Percentiles rank a stretch among this genome's conserved stretches.
These are phyloP conservation scores for Elachura formosa DNA, from an alignment of 2,113 vertebrate species.

Conservation along the genomic window DNA sequence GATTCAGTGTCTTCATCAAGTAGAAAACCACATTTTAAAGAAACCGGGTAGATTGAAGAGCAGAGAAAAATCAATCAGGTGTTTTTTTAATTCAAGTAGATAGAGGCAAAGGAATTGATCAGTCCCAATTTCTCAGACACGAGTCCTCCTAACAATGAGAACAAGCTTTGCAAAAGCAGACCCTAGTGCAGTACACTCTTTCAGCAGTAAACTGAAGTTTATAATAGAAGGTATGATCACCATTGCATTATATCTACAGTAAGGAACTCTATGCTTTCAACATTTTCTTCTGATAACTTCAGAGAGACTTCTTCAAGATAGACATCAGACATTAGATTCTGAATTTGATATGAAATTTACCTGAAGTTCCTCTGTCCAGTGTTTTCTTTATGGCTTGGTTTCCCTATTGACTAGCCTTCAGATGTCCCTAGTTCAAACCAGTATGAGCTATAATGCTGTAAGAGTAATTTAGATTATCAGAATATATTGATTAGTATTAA, in stretches of 20 bases:
- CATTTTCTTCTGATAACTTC: background rate
- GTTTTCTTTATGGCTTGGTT: background rate
- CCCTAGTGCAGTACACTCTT: background rate
- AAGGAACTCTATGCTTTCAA: background rate
- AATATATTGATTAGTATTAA: background rate
- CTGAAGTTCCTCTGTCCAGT: background rate
- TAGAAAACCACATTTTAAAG: background rate
- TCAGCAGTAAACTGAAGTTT: background rate
- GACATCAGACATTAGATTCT: background rate
- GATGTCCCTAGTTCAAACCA: background rate
- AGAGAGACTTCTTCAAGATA: background rate
- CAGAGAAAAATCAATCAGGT: slow-evolving; percentile 8
- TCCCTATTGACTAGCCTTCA: background rate
- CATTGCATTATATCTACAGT: background rate
- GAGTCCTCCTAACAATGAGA: background rate
- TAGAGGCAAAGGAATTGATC: background rate
- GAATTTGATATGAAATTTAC: background rate
- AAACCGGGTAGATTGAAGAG: background rate
- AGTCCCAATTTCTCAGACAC: background rate
- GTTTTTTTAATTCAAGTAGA: background rate
- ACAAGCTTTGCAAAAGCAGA: background rate
- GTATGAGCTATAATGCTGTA: background rate
- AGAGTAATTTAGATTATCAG: background rate
- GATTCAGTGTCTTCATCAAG: background rate
- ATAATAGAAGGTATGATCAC: background rate